Evolutionary conservation across 1,140 invertebrate genomes (phyloP).

Genomic region (Lepidurus couesii): DNA sequence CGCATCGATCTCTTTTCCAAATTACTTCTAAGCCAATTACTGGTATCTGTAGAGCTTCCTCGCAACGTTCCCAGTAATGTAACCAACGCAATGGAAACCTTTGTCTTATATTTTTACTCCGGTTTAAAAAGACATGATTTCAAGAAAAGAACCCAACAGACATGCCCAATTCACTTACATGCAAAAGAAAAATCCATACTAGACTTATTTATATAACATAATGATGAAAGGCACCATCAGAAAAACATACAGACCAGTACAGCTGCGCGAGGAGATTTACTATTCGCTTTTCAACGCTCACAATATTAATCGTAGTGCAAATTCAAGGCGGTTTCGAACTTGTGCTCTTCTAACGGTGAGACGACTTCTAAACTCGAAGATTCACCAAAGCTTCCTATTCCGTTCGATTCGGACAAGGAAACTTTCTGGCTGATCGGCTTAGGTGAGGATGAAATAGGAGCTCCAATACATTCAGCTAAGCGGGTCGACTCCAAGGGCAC

Average conservation of each 20-base stretch:
- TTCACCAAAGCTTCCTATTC: not conserved
- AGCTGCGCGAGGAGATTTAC: not conserved
- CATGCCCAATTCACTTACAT: not conserved
- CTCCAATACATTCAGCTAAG: not conserved
- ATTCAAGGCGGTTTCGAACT: conserved; percentile 1
- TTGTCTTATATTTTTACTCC: not conserved
- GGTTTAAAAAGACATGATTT: not conserved
- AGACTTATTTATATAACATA: not conserved
- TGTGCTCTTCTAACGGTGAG: not conserved
- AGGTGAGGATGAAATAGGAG: not conserved
- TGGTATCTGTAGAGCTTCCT: not conserved
- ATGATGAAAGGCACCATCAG: not conserved
- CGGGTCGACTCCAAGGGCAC: not conserved
- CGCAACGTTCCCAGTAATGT: not conserved
- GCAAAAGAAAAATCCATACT: not conserved
- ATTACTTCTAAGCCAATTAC: conserved; percentile 9
- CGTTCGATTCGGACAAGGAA: not conserved
- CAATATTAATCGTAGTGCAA: not conserved
- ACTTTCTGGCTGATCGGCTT: not conserved
- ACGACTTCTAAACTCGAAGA: not conserved
- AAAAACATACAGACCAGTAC: not conserved
- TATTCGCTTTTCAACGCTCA: not conserved
- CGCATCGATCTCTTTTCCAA: not conserved
- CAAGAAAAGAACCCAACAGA: not conserved
- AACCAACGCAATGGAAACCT: not conserved